Evolutionary conservation across 2,113 vertebrate species (phyloP).

Genomic region (Girardinichthys multiradiatus): DNA sequence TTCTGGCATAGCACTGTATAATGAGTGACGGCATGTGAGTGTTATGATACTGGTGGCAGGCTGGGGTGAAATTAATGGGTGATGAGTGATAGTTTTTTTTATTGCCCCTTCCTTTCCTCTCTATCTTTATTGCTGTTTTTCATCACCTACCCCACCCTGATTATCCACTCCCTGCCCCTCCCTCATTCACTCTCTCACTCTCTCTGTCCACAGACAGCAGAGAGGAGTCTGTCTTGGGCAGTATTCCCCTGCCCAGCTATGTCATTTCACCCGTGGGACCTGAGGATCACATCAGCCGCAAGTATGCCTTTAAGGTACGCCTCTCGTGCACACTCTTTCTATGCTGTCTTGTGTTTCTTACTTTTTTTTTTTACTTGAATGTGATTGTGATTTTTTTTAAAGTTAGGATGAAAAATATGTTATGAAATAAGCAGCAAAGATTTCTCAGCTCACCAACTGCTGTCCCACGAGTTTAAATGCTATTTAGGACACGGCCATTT

Average conservation of each 20-base stretch:
- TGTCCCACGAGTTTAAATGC: neutral
- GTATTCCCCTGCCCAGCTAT: conserved; percentile 94
- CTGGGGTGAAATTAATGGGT: conserved; percentile 48
- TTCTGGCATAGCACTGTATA: conserved; percentile 33
- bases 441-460: neutral
- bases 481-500: neutral
- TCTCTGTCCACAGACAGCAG: conserved; percentile 86
- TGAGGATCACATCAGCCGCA: conserved; percentile 94
- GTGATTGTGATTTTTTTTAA: neutral
- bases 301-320: conserved; percentile 95
- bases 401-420: neutral
- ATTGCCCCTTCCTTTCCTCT: conserved; percentile 17
- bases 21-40: conserved; percentile 28
- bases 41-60: conserved; percentile 45
- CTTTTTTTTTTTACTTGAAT: neutral
- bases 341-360: neutral
- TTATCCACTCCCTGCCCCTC: conserved; percentile 10
- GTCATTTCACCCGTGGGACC: conserved; percentile 86
- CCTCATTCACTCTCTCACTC: neutral
- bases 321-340: neutral
- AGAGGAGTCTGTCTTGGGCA: conserved; percentile 92
- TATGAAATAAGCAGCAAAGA: neutral
- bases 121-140: conserved; percentile 32
- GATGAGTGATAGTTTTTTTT: conserved; percentile 63
- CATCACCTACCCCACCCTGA: conserved; percentile 35